phyloP scores from a whole-genome alignment of 2,888 invertebrate genomes.

The Caenorhabditis sulstoni region DNA sequence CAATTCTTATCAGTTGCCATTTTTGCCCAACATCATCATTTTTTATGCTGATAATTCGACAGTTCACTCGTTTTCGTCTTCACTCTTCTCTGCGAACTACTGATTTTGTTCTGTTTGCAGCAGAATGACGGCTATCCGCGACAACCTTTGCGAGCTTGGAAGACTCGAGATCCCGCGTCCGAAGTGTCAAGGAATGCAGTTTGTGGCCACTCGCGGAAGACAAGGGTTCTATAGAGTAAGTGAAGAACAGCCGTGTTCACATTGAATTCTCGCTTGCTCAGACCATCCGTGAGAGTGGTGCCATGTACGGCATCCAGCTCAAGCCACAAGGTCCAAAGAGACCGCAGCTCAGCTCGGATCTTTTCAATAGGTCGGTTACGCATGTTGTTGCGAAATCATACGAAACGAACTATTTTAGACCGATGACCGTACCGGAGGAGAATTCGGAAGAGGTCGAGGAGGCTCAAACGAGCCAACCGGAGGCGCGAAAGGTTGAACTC shows the following conservation, averaged over 20 bases:
- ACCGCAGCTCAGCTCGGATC: slow-evolving; percentile 63
- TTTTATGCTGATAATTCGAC: slow-evolving; percentile 24
- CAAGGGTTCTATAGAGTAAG: slow-evolving; percentile 78
- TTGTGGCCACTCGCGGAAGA: slow-evolving; percentile 77
- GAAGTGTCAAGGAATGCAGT: slow-evolving; percentile 77
- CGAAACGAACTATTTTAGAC: slow-evolving; percentile 19
- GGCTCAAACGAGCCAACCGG: slow-evolving; percentile 43
- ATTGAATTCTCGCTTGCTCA: slow-evolving; percentile 43
- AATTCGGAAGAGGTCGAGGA: slow-evolving; percentile 49
- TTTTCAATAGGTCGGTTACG: slow-evolving; percentile 54
- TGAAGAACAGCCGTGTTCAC: too few relatives aligned
- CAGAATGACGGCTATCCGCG: slow-evolving; percentile 64
- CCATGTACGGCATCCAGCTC: slow-evolving; percentile 74
- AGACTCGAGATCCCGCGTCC: slow-evolving; percentile 78
- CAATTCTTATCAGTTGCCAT: slow-evolving; percentile 26
- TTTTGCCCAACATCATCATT: slow-evolving; percentile 1
- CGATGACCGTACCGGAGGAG: slow-evolving; percentile 59
- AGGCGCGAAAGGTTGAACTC: slow-evolving; percentile 32
- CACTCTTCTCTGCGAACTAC: not conserved
- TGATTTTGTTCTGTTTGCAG: slow-evolving; percentile 1
- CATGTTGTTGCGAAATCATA: not conserved
- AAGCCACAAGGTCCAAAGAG: slow-evolving; percentile 73
- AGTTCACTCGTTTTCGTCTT: slow-evolving; percentile 13
- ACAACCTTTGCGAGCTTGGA: slow-evolving; percentile 68
- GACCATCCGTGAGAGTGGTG: slow-evolving; percentile 76